Conservation (phyloP, 2,797 vertebrate genomes). For the Avahi laniger region DNA sequence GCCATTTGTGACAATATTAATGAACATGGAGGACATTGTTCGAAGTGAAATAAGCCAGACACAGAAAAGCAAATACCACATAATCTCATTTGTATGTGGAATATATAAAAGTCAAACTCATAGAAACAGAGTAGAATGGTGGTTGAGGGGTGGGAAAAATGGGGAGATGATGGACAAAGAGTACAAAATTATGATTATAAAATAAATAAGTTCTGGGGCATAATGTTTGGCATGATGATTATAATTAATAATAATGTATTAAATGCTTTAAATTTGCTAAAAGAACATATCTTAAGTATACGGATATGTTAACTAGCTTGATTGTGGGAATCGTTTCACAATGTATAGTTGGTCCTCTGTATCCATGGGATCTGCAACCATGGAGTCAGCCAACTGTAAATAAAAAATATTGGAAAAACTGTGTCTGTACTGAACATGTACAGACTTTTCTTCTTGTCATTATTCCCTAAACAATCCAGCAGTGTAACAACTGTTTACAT, state of each 20-base stretch:
- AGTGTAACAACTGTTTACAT: not conserved
- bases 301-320: not conserved
- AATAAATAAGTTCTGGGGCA: not conserved
- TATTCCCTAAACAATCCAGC: not conserved
- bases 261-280: too few species aligned
- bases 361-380: not conserved
- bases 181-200: not conserved
- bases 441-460: not conserved
- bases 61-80: not conserved
- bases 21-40: not conserved
- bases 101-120: not conserved
- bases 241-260: not conserved
- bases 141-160: not conserved
- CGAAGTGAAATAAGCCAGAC: not conserved
- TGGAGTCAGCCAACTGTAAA: not conserved
- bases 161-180: not conserved
- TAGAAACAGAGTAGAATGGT: not conserved
- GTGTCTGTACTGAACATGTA: not conserved
- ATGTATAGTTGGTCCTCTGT: not conserved
- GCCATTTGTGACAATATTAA: not conserved
- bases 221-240: not conserved
- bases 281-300: not conserved
- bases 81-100: not conserved
- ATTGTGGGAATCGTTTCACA: not conserved
- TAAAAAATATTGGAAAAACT: not conserved